phyloP scores from a whole-genome alignment of 2,113 vertebrate species.

The Tragelaphus scriptus region DNA sequence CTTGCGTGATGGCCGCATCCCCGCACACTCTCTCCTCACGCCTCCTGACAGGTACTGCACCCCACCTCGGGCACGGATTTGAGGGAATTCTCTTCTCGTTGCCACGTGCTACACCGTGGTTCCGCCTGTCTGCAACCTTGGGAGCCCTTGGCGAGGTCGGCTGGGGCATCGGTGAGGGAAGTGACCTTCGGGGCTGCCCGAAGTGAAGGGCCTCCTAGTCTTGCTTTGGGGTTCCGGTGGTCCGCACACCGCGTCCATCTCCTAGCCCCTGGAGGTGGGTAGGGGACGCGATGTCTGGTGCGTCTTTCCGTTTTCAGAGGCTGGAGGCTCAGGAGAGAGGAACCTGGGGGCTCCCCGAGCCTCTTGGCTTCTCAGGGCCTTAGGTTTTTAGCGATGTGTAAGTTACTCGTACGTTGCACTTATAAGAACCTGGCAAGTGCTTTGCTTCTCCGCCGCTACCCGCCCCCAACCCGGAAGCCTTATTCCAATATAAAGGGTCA shows the following conservation, averaged over 20 bases:
- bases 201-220: background rate
- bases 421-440: background rate
- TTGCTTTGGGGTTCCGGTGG: background rate
- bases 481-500: background rate
- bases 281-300: background rate
- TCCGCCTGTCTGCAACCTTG: slow-evolving; percentile 62
- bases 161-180: background rate
- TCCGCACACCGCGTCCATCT: background rate
- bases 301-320: background rate
- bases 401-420: background rate
- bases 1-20: slow-evolving; percentile 48
- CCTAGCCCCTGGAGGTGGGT: too few relatives aligned
- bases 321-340: background rate
- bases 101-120: background rate
- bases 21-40: slow-evolving; percentile 50
- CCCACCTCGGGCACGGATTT: background rate
- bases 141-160: slow-evolving; percentile 44
- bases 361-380: too few relatives aligned
- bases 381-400: background rate
- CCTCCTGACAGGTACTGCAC: slow-evolving; percentile 73
- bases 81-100: background rate
- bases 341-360: background rate
- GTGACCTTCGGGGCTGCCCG: background rate
- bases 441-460: background rate
- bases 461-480: background rate